A percentile compares a stretch with the other conserved stretches of the same genome.
Evolutionary conservation across 2,888 invertebrate genomes (phyloP).

Genomic region (Coleophora flavipennella): DNA sequence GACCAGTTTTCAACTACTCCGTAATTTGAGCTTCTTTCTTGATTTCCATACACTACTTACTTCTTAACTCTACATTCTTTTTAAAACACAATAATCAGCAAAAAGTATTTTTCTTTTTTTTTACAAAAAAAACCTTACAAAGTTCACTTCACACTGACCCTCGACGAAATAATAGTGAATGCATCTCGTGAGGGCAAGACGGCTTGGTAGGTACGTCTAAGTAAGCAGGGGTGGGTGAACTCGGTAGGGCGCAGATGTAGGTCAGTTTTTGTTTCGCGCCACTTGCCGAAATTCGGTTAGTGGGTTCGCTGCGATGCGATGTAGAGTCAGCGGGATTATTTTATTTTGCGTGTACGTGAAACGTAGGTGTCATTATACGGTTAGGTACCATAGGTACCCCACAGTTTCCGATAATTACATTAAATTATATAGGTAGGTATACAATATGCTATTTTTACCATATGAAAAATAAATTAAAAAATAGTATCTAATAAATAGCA

Average conservation of each 20-base stretch:
- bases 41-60: neutral
- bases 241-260: constrained; percentile 66
- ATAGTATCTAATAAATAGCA: too few species aligned
- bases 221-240: constrained; percentile 66
- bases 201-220: constrained; percentile 50
- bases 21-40: neutral
- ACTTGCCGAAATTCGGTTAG: constrained; percentile 67
- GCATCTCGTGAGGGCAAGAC: constrained; percentile 40
- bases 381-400: constrained; percentile 14
- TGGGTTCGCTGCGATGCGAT: constrained; percentile 44
- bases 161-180: constrained; percentile 54
- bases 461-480: too few species aligned
- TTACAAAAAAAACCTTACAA: too few species aligned
- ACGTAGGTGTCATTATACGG: constrained; percentile 28
- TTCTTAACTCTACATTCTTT: too few species aligned
- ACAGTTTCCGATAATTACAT: too few species aligned
- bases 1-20: neutral
- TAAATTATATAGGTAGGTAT: too few species aligned
- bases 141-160: constrained; percentile 12
- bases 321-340: constrained; percentile 10
- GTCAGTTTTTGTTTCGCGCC: constrained; percentile 72
- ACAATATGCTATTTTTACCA: too few species aligned
- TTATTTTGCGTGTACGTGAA: constrained; percentile 14
- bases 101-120: too few species aligned
- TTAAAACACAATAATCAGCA: too few species aligned